These are phyloP conservation scores for Nebria brevicollis DNA, from an alignment of 2,888 invertebrate genomes.

Conservation along the genomic window DNA sequence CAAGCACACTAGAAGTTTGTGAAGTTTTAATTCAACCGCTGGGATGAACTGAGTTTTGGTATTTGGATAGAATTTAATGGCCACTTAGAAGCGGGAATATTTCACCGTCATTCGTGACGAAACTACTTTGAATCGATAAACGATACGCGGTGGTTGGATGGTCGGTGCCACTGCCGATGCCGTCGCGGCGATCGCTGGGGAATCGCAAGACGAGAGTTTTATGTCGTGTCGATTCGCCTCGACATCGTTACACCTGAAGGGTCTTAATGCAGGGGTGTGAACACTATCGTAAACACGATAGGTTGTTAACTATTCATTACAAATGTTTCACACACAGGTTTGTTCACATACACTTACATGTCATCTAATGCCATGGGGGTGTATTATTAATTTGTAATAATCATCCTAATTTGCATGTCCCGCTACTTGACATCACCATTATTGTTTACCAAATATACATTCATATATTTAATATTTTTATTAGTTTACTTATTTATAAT, in stretches of 20 bases:
- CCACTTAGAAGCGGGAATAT: slow-evolving; percentile 8
- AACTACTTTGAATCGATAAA: background rate
- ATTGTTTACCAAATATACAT: too few species aligned
- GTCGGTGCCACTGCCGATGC: background rate
- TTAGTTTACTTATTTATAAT: too few species aligned
- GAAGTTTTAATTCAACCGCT: too few species aligned
- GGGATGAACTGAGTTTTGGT: background rate
- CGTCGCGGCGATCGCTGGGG: background rate
- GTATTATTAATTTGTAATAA: too few species aligned
- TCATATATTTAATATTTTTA: too few species aligned
- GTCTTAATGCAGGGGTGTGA: slow-evolving; percentile 19
- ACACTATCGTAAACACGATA: slow-evolving; percentile 13
- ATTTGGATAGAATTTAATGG: background rate
- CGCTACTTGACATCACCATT: too few species aligned
- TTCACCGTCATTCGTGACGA: background rate
- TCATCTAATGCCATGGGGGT: too few species aligned
- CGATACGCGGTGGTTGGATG: background rate
- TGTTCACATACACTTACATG: background rate
- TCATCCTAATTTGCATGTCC: too few species aligned
- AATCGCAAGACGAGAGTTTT: slow-evolving; percentile 2
- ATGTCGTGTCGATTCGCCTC: slow-evolving; percentile 18
- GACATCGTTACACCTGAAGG: slow-evolving; percentile 12
- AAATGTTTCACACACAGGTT: background rate
- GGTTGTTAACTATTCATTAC: slow-evolving; percentile 12
- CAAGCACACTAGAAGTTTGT: too few species aligned